Evolutionary conservation across 1,140 invertebrate species (phyloP), one percentile per base, ranked within the genome.

Genomic region (Tachypleus tridentatus): DNA sequence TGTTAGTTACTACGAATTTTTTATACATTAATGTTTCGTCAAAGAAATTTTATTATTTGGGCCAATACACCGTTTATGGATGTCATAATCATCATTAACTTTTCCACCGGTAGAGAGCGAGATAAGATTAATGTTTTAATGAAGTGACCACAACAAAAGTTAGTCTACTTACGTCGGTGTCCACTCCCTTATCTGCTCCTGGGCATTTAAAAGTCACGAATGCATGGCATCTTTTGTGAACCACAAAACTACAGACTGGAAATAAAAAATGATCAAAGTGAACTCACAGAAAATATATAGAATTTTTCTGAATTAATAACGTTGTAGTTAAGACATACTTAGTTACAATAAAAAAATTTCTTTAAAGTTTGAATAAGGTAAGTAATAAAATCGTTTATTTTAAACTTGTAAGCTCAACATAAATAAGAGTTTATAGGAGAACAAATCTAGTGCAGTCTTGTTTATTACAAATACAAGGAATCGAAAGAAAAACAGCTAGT

Each of bases 211-310:
- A n/a, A 58, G 93, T 95, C 73, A 99, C 95, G 79, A 97, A 99
- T 78, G 98, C 95, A 85, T 99, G 96, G 78, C 97, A 99, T 79
- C 97, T 79, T n/a, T 98, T 98, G 82, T 99, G 97, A 51, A 99
- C 97, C 69, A 98, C 95, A 81, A 97, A 97, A 81, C 29, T 29
- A 29, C 29, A 29, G 29, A 29, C 29, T 29, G 82, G 48, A 77
- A 6, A 8, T 10, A 49, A 72, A 77, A 49, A 29, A 49, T 50
- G 8, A 49, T 50, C 60, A 29, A 61, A n/a, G 29, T 11, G 49
- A 61, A 61, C 6, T n/a, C 29, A 51, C 51, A 8, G 60, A 29
- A n/a, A n/a, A n/a, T n/a, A n/a, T 29, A 29, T 29, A 29, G 2
- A 29, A 29, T 29, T 29, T 29, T 63, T 63, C 8, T 9, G 48